These are phyloP conservation scores for Mesaphorura yosii DNA, from an alignment of 1,140 invertebrate genomes.

Conservation along the genomic window DNA sequence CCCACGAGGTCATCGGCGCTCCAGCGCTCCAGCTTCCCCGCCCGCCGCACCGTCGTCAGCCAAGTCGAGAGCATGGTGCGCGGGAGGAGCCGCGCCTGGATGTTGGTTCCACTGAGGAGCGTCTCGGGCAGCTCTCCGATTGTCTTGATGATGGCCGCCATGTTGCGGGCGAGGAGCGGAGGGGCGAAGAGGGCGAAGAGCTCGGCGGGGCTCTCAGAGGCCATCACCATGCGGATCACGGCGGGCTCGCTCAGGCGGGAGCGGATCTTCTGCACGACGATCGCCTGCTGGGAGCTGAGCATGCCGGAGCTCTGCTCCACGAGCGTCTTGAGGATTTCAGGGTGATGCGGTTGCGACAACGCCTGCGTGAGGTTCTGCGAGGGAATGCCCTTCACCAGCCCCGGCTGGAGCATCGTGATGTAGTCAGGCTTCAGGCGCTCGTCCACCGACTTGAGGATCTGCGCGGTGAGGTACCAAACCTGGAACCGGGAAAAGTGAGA, in stretches of 20 bases:
- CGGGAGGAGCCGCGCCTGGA: slow-evolving; percentile 23
- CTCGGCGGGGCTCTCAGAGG: slow-evolving; percentile 10
- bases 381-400: slow-evolving; percentile 28
- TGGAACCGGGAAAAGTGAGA: slow-evolving; percentile 17
- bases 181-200: slow-evolving; percentile 24
- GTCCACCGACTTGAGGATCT: slow-evolving; percentile 11
- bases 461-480: slow-evolving; percentile 17
- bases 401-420: slow-evolving; percentile 19
- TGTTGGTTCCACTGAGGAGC: slow-evolving; percentile 21
- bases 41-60: slow-evolving; percentile 17
- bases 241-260: slow-evolving; percentile 11
- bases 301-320: slow-evolving; percentile 23
- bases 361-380: slow-evolving; percentile 20
- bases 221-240: slow-evolving; percentile 17
- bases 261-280: slow-evolving; percentile 19
- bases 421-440: slow-evolving; percentile 26
- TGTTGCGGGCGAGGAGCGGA: slow-evolving; percentile 14
- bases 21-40: slow-evolving; percentile 5
- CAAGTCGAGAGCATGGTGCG: slow-evolving; percentile 5
- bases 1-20: slow-evolving; percentile 21
- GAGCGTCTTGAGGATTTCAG: slow-evolving; percentile 23
- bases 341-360: slow-evolving; percentile 5
- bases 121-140: slow-evolving; percentile 27
- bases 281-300: slow-evolving; percentile 26
- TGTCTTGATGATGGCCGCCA: slow-evolving; percentile 22